Evolutionary conservation across 2,797 vertebrate genomes (phyloP).

Genomic region (Alauda arvensis): DNA sequence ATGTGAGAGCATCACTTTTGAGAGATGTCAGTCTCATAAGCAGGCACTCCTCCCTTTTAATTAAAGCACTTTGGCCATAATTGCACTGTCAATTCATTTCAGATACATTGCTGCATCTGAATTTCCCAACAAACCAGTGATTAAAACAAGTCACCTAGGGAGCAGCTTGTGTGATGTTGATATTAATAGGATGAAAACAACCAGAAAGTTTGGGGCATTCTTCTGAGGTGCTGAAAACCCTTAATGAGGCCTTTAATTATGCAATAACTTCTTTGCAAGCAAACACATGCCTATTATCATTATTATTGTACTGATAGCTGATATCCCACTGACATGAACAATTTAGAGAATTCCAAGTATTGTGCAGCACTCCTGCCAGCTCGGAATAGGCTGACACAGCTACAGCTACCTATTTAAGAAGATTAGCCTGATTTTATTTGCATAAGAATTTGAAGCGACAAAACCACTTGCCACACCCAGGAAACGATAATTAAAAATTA

Average conservation of each 20-base stretch:
- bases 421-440: slow-evolving; percentile 88
- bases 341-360: slow-evolving; percentile 85
- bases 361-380: slow-evolving; percentile 77
- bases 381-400: slow-evolving; percentile 64
- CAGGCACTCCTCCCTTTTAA: neutral
- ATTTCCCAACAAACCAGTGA: neutral
- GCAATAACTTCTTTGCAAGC: slow-evolving; percentile 54
- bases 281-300: slow-evolving; percentile 28
- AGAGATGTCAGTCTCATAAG: neutral
- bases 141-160: slow-evolving; percentile 20
- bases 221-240: slow-evolving; percentile 36
- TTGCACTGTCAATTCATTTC: slow-evolving; percentile 1
- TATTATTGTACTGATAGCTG: slow-evolving; percentile 34
- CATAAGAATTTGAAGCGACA: slow-evolving; percentile 85
- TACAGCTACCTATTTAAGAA: slow-evolving; percentile 82
- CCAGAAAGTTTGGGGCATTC: slow-evolving; percentile 35
- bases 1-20: neutral
- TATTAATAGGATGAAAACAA: slow-evolving; percentile 48
- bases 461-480: slow-evolving; percentile 66
- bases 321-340: slow-evolving; percentile 79
- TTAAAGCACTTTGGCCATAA: neutral
- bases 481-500: slow-evolving; percentile 64
- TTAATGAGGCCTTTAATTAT: slow-evolving; percentile 52
- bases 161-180: slow-evolving; percentile 29
- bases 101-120: slow-evolving; percentile 13